These are phyloP conservation scores for Cosmorhoe ocellata DNA, from an alignment of 2,888 invertebrate genomes.

Conservation along the genomic window DNA sequence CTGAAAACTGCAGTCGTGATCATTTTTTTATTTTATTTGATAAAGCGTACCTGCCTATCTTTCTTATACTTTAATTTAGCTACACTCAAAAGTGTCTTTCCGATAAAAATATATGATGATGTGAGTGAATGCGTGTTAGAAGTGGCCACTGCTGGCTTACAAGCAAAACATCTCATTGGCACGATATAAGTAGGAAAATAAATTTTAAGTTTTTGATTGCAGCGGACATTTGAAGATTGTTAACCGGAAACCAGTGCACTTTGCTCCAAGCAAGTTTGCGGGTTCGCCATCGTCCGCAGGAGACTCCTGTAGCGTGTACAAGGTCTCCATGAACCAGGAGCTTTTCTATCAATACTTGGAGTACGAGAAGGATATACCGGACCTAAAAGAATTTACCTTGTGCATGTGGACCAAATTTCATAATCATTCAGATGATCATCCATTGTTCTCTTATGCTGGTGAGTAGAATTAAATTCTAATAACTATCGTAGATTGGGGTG, in stretches of 20 bases:
- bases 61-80: no score
- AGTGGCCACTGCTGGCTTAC: no score
- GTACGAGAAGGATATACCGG: slow-evolving; percentile 87
- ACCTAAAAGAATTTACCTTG: slow-evolving; percentile 91
- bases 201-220: slow-evolving; percentile 27
- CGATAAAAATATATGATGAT: no score
- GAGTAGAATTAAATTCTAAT: slow-evolving; percentile 38
- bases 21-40: no score
- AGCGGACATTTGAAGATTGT: slow-evolving; percentile 63
- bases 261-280: slow-evolving; percentile 40
- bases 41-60: no score
- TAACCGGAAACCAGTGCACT: slow-evolving; percentile 58
- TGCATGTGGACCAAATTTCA: slow-evolving; percentile 92
- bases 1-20: no score
- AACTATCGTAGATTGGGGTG: no score
- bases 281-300: slow-evolving; percentile 46
- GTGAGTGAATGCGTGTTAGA: no score
- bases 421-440: slow-evolving; percentile 92
- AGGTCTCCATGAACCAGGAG: slow-evolving; percentile 86
- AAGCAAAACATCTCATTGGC: no score
- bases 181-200: no score
- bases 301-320: slow-evolving; percentile 86
- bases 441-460: slow-evolving; percentile 92
- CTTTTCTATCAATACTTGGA: slow-evolving; percentile 87
- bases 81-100: no score